Percentiles rank a stretch among this genome's conserved stretches.
Evolutionary conservation across 2,113 vertebrate genomes (phyloP).

Genomic region (human): DNA sequence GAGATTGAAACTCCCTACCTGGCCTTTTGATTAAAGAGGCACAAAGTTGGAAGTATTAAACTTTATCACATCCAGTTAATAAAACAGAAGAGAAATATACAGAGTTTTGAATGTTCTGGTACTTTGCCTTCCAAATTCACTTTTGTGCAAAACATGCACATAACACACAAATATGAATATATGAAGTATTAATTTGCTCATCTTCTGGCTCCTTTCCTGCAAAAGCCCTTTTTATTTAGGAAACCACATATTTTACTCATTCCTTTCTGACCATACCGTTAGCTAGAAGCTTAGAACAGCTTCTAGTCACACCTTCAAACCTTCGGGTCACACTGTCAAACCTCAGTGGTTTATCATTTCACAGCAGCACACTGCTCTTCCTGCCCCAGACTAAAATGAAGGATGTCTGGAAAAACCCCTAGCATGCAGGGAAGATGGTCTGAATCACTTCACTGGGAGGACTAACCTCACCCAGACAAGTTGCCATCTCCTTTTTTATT

Average conservation of each 20-base stretch:
- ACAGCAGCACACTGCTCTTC: not conserved
- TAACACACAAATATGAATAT: not conserved
- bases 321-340: not conserved
- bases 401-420: not conserved
- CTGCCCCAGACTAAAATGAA: not conserved
- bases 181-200: not conserved
- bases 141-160: not conserved
- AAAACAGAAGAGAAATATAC: not conserved
- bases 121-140: not conserved
- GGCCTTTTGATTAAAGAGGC: not conserved
- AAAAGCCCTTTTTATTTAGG: not conserved
- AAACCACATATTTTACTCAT: constrained; percentile 16
- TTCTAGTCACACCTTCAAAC: not conserved
- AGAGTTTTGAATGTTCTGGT: not conserved
- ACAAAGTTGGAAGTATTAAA: not conserved
- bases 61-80: not conserved
- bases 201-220: not conserved
- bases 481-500: not conserved
- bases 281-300: not conserved
- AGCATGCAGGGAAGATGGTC: not conserved
- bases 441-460: not conserved
- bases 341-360: not conserved
- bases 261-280: not conserved
- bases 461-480: not conserved
- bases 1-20: not conserved